phyloP scores from a whole-genome alignment of 2,888 invertebrate species.

The Clivina fossor region DNA sequence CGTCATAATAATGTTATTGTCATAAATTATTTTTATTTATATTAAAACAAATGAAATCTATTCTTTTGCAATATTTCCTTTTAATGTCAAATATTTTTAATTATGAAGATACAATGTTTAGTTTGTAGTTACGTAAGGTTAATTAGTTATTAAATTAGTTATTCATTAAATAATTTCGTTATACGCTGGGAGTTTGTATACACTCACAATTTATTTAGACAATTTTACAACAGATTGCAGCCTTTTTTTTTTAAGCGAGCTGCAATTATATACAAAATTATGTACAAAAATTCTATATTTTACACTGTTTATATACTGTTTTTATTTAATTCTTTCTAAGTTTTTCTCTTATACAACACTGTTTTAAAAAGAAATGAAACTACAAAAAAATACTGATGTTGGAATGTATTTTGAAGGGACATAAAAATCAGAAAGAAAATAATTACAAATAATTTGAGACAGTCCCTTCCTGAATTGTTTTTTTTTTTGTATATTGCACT shows the following conservation, averaged over 20 bases:
- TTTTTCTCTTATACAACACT: too few relatives aligned
- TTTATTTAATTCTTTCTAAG: slow-evolving; percentile 11
- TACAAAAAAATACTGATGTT: slow-evolving; percentile 23
- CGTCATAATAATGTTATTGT: too few relatives aligned
- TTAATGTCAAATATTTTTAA: slow-evolving; percentile 27
- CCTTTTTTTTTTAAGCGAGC: slow-evolving; percentile 8
- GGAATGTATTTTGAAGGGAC: slow-evolving; percentile 28
- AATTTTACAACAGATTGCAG: slow-evolving; percentile 6
- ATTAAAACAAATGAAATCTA: not conserved
- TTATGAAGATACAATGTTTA: slow-evolving; percentile 14
- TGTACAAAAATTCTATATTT: slow-evolving; percentile 25
- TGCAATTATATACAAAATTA: slow-evolving; percentile 27
- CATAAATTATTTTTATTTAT: too few relatives aligned
- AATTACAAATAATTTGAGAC: too few relatives aligned
- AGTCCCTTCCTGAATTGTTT: too few relatives aligned
- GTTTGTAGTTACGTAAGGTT: slow-evolving; percentile 15
- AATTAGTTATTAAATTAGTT: slow-evolving; percentile 3
- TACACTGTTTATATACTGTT: slow-evolving; percentile 12
- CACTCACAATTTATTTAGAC: slow-evolving; percentile 22
- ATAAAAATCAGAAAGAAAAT: too few relatives aligned
- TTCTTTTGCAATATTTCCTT: slow-evolving; percentile 24
- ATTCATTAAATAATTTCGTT: slow-evolving; percentile 11
- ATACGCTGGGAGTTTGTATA: not conserved
- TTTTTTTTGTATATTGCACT: not conserved
- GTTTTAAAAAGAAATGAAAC: not conserved